Evolutionary conservation across 2,888 invertebrate genomes (phyloP), one percentile per base, ranked within the genome.

Genomic region (Agrochola macilenta): DNA sequence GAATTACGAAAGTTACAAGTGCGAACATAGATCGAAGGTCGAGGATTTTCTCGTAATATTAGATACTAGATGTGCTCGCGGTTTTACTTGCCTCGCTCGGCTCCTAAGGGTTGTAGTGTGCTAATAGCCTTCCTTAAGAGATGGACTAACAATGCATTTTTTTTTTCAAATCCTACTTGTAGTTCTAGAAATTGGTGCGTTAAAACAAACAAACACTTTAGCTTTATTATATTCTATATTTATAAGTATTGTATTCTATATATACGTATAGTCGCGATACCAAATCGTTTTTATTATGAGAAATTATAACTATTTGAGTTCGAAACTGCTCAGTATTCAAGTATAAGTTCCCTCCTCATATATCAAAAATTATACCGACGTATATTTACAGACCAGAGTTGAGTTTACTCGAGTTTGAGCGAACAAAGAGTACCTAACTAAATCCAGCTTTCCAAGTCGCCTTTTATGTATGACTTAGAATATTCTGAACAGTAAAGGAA

Each of bases 381-480:
- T 65, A 64, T 71, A 71, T 81, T 72, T 85, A 70, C 78, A 39
- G 65, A 63, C 63, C 74, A 82, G 76, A 69, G 66, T 83, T 66
- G 43, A 84, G 74, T 85, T 70, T 69, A 72, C 81, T 46, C 12
- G 49, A 84, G 82, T 81, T 85, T 64, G 60, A 75, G 75, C 69
- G 80, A 83, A 86, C 83, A 86, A 85, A 86, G 85, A 82, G 58
- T 73, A 64, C 78, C 85, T 85, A 86, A 83, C 80, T 80, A 80
- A 80, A 85, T 78, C 80, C 83, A 75, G 77, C 75, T 83, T 80
- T 63, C n/a, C 77, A 83, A 85, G 76, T 80, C 71, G 80, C 83
- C 80, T 85, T 85, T 85, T 85, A 79, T 85, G 86, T 85, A 83
- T 85, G 77, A 81, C 76, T 86, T 85, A 66, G 81, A 83, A 85